These are phyloP conservation scores for Papio anubis DNA, from an alignment of 2,113 vertebrate species.

Conservation along the genomic window DNA sequence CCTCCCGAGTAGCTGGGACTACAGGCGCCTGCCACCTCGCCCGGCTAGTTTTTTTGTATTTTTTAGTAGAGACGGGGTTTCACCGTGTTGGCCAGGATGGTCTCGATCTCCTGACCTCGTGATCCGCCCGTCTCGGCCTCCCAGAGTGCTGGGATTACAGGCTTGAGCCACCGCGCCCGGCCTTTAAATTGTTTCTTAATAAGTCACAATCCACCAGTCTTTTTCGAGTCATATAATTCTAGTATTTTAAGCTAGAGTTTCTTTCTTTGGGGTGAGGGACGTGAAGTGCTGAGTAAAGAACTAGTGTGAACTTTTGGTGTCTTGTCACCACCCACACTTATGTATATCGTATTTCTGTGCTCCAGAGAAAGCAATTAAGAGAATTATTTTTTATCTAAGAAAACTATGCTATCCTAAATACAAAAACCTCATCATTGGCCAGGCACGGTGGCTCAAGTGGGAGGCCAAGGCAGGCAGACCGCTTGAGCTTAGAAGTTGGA, in stretches of 20 bases:
- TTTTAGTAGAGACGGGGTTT: too few species aligned
- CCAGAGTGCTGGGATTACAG: too few species aligned
- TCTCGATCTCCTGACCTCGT: too few species aligned
- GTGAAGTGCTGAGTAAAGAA: not conserved
- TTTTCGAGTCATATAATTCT: not conserved
- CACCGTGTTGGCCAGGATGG: too few species aligned
- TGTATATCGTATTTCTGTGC: not conserved
- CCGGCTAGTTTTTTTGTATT: too few species aligned
- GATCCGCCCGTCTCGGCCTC: too few species aligned
- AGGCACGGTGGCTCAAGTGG: too few species aligned
- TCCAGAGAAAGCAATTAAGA: not conserved
- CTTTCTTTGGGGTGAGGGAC: not conserved
- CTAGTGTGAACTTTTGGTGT: not conserved
- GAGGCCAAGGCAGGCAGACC: too few species aligned
- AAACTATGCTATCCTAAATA: not conserved
- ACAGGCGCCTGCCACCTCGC: too few species aligned
- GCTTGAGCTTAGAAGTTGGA: too few species aligned
- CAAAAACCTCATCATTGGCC: not conserved
- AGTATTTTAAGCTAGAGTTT: not conserved
- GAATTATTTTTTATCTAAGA: not conserved
- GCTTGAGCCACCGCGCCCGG: too few species aligned
- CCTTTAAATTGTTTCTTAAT: not conserved
- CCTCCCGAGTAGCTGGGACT: too few species aligned
- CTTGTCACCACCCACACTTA: fast-evolving
- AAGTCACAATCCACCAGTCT: not conserved